Percentiles rank a stretch among this genome's conserved stretches.
These are phyloP conservation scores for Aurelia aurita DNA, from an alignment of 30 jellyfish, hydroid and myxozoan species.

Conservation along the genomic window DNA sequence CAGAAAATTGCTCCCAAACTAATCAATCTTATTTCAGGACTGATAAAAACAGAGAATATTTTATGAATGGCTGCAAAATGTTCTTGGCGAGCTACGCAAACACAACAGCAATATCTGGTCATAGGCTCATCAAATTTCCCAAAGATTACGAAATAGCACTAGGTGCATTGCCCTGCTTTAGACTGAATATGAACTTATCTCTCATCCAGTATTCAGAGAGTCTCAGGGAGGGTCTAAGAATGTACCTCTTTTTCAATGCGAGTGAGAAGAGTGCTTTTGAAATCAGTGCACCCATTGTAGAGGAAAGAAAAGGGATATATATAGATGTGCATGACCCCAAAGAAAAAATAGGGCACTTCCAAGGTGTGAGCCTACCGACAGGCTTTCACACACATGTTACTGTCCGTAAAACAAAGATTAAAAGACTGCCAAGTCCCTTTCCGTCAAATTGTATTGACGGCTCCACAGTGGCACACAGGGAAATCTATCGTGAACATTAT, in stretches of 20 bases:
- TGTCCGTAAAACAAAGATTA: neutral
- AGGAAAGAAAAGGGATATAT: neutral
- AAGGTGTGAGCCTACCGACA: neutral
- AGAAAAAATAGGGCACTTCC: neutral
- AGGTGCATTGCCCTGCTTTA: constrained; percentile 39
- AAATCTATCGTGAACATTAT: neutral
- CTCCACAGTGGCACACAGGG: neutral
- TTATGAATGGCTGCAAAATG: constrained; percentile 17
- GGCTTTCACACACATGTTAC: constrained; percentile 10
- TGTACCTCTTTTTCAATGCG: constrained; percentile 20
- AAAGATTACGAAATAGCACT: neutral
- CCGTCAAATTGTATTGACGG: neutral
- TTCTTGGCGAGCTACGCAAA: constrained; percentile 9
- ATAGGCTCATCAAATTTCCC: constrained; percentile 12
- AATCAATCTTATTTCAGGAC: constrained; percentile 3
- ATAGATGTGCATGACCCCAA: constrained; percentile 12
- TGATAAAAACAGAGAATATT: constrained; percentile 32
- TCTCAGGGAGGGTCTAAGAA: constrained; percentile 21
- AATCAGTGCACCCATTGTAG: neutral
- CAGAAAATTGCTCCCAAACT: constrained; percentile 38
- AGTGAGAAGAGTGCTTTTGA: neutral
- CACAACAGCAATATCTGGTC: neutral
- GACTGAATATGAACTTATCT: neutral
- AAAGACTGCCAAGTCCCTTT: neutral
- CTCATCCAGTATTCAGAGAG: constrained; percentile 29